Evolutionary conservation across 2,113 vertebrate genomes (phyloP).

Genomic region (Siphamia tubifer): DNA sequence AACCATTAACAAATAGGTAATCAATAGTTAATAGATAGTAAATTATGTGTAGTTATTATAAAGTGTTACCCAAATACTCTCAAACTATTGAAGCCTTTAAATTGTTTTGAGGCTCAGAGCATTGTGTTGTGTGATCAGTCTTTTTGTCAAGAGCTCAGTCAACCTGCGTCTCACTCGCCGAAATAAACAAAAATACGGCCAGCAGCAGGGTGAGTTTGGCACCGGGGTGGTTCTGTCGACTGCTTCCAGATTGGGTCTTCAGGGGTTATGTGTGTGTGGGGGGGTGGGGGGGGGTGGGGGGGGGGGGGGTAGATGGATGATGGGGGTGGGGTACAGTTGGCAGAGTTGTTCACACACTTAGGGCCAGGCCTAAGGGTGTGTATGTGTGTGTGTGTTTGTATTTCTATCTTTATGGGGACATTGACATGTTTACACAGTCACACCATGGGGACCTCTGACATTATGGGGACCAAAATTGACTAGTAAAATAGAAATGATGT

Average conservation of each 20-base stretch:
- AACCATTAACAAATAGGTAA: too few relatives aligned
- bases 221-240: slow-evolving; percentile 18
- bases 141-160: slow-evolving; percentile 28
- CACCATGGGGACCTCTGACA: too few relatives aligned
- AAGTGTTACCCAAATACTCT: slow-evolving; percentile 37
- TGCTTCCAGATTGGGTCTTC: slow-evolving; percentile 58
- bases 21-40: too few relatives aligned
- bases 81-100: slow-evolving; percentile 13
- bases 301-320: not conserved
- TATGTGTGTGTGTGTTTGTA: too few relatives aligned
- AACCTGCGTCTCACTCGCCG: not conserved
- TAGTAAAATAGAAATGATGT: too few relatives aligned
- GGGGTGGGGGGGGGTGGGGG: not conserved
- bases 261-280: slow-evolving; percentile 41
- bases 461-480: too few relatives aligned
- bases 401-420: too few relatives aligned
- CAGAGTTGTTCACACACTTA: slow-evolving; percentile 37
- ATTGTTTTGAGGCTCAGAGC: slow-evolving; percentile 12
- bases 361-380: slow-evolving; percentile 32
- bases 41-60: too few relatives aligned
- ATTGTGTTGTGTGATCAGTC: slow-evolving; percentile 12
- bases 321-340: slow-evolving; percentile 53
- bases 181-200: slow-evolving; percentile 10
- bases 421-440: too few relatives aligned
- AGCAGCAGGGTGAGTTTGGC: slow-evolving; percentile 33